Base-by-base conservation (phyloP, 2,888 invertebrate species). In the Endomychus coccineus region DNA sequence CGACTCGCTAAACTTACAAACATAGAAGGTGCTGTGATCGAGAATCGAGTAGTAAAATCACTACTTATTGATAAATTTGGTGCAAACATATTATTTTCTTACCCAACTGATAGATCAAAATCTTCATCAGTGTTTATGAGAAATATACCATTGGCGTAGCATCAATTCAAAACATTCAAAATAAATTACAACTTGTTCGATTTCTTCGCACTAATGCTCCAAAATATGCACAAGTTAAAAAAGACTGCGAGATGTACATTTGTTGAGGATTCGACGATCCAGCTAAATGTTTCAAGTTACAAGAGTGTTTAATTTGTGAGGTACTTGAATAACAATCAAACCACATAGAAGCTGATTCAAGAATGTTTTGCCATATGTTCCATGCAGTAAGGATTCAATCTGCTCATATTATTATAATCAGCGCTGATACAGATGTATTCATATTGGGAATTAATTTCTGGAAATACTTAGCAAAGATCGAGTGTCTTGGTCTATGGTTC, bases 51-150 rank as follows among this genome's bases (percentile, higher is more conserved):
- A 9, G n/a, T 48, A 32, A 45, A 48, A 49, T 49, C 46, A 49
- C 41, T 50, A 37, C 43, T 51, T 30, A 47, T 49, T 48, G 46
- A 50, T 50, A 50, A 49, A 27, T 51, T 35, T 49, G 47, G 48
- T 40, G 39, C 44, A 48, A 50, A 48, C 27, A 19, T 48, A 27
- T 48, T 44, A 46, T 50, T 52, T 48, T 51, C 45, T 33, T 50
- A 46, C 39, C 45, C 46, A 23, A 36, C 27, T 42, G 50, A 49
- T 44, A 19, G 47, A 49, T 53, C 44, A 17, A 48, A 47, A 53
- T 49, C 47, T 27, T 50, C 48, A 45, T 48, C 51, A 25, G 46
- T 41, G 39, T 52, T 48, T 43, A 44, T 48, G 49, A 37, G 42
- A 16, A 45, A 47, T 28, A 49, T 45, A 45, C 37, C 42, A 45